Evolutionary conservation across 2,797 vertebrate species (phyloP).

Genomic region (Ptychobarbus kaznakovi): DNA sequence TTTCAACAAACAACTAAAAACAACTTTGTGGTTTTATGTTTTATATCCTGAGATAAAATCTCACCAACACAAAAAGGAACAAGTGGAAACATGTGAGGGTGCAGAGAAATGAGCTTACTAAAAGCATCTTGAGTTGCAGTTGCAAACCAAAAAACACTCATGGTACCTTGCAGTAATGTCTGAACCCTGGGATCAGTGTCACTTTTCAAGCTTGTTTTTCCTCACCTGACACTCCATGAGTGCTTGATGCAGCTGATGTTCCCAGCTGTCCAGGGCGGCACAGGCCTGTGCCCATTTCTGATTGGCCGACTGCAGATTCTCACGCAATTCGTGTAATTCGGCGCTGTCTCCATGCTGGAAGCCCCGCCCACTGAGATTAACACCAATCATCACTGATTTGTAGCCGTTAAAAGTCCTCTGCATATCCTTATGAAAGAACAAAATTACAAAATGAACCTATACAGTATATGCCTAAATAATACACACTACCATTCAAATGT

Average conservation of each 20-base stretch:
- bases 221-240: slow-evolving; percentile 89
- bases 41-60: background rate
- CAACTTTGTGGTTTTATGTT: background rate
- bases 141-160: background rate
- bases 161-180: background rate
- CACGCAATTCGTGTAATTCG: slow-evolving; percentile 79
- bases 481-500: background rate
- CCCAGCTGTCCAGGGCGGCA: slow-evolving; percentile 80
- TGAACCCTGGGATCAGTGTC: background rate
- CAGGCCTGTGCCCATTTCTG: slow-evolving; percentile 84
- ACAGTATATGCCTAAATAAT: background rate
- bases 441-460: background rate
- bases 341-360: slow-evolving; percentile 75
- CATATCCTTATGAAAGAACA: slow-evolving; percentile 77
- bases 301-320: slow-evolving; percentile 80
- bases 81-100: background rate
- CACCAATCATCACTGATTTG: slow-evolving; percentile 85
- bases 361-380: slow-evolving; percentile 81
- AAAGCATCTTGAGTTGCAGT: background rate
- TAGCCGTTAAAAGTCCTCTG: slow-evolving; percentile 85
- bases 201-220: background rate
- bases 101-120: background rate
- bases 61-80: background rate
- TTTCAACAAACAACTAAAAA: background rate
- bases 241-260: slow-evolving; percentile 75